Conservation (phyloP, 2,888 invertebrate genomes). For the Acanthopleura granulata region DNA sequence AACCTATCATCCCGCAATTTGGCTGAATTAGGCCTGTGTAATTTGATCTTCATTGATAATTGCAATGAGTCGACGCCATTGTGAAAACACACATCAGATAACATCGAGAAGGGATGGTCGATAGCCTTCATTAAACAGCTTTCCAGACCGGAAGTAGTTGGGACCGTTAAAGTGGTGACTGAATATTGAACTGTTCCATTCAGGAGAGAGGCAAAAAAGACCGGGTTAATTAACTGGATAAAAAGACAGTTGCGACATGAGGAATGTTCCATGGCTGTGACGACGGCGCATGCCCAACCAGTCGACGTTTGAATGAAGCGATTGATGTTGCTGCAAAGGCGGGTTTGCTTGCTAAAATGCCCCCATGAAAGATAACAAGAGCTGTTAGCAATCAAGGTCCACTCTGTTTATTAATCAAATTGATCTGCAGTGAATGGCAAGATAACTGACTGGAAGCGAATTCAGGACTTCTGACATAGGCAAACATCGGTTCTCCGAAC, state of each 20-base stretch:
- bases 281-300: background rate
- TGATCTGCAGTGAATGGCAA: no score
- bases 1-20: slow-evolving; percentile 18
- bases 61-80: slow-evolving; percentile 12
- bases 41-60: slow-evolving; percentile 20
- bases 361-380: no score
- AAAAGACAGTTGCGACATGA: slow-evolving; percentile 7
- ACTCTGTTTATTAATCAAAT: no score
- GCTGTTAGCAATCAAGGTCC: no score
- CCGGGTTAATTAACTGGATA: slow-evolving; percentile 15
- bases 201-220: background rate
- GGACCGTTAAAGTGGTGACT: slow-evolving; percentile 8
- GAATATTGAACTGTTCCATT: background rate
- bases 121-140: slow-evolving; percentile 12
- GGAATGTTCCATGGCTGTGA: background rate
- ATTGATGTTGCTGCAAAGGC: background rate
- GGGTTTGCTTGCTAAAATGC: no score
- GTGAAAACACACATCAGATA: slow-evolving; percentile 13
- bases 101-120: background rate
- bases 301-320: background rate
- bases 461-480: no score
- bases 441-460: no score
- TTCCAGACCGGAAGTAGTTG: background rate
- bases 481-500: no score
- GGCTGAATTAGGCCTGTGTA: slow-evolving; percentile 15